Evolutionary conservation across 2,797 vertebrate genomes (phyloP), one percentile per base, ranked within the genome.

Genomic region (Sus cebifrons): DNA sequence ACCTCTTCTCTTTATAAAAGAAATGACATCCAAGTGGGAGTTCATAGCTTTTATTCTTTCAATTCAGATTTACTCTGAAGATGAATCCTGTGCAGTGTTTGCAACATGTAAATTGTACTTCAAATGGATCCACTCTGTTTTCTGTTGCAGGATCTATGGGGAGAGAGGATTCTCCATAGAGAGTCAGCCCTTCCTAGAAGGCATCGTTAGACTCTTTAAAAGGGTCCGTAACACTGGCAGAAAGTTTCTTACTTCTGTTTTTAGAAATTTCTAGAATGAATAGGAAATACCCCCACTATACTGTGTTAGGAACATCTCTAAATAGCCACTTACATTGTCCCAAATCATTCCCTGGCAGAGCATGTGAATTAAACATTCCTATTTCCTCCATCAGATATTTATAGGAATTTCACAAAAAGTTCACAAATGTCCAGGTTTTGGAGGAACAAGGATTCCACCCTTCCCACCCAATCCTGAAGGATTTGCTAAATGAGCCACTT

Each of bases 381-480:
- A 40, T 49, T 9, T 60, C 27, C 4, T 56, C 9, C 52, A 49
- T 3, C 16, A 73, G 13, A 8, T 93, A 91, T 74, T 85, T 95
- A 91, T 49, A 88, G 44, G 8, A 9, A 64, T 67, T 77, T 74
- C 6, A n/a, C 49, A 9, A 79, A 67, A 70, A 13, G 5, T 25
- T 77, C 52, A 64, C 16, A 70, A 56, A n/a, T 21, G 0, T 1
- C 10, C 0, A 58, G 4, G 0, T 11, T 77, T 6, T 4, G 29
- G 29, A 86, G 52, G 5, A 9, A n/a, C 0, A 10, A 73, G 21
- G 15, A 27, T 7, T 3, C n/a, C 16, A 5, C 1, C 44, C 8
- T 92, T 32, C 14, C 29, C 16, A 52, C 1, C 5, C 16, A 32
- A 8, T 10, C 5, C 10, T 74, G 8, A 71, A 64, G 6, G 0